Evolutionary conservation across 2,888 invertebrate species (phyloP), one percentile per base, ranked within the genome.

Genomic region (Ichneumon xanthorius): DNA sequence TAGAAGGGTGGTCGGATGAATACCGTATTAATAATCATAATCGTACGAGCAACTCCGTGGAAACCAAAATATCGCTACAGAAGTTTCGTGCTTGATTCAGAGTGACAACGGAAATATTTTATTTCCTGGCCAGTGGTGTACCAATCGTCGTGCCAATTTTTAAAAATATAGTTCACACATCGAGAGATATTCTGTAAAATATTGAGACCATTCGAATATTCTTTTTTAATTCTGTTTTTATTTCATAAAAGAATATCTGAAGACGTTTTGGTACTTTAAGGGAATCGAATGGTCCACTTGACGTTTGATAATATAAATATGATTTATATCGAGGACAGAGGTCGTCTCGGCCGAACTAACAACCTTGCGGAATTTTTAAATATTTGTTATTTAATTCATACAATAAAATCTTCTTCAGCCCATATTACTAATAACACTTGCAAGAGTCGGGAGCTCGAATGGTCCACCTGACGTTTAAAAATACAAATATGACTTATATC

Each of bases 211-310:
- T 6, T 30, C 11, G 14, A 14, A 63, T 16, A 16, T 30, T n/a
- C 16, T 73, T 55, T 14, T 75, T 50, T 63, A 5, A 37, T 61
- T 58, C 33, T 40, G 48, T 26, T 48, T 61, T 63, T 45, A 50
- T 58, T 50, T 65, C 50, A 19, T 67, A 14, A 16, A 14, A 16
- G 14, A 48, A 48, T 4, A 14, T 16, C 16, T 48, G 1, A 48
- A 48, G 16, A 16, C 4, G 16, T 48, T 4, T 16, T 14, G 45
- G 14, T 58, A 22, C 6, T 19, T 58, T 58, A 4, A 7, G 58
- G 11, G 9, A 6, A 55, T 55, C 22, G 1, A 19, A 55, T 55
- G 2, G 19, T 55, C 5, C 9, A 55, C 55, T 22, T 19, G 55
- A 19, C 53, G 53, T 7, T 53, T 6, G 0, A 19, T 53, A 19